Evolutionary conservation across 1,140 invertebrate species (phyloP), one percentile per base, ranked within the genome.

Genomic region (Papilio dardanus): DNA sequence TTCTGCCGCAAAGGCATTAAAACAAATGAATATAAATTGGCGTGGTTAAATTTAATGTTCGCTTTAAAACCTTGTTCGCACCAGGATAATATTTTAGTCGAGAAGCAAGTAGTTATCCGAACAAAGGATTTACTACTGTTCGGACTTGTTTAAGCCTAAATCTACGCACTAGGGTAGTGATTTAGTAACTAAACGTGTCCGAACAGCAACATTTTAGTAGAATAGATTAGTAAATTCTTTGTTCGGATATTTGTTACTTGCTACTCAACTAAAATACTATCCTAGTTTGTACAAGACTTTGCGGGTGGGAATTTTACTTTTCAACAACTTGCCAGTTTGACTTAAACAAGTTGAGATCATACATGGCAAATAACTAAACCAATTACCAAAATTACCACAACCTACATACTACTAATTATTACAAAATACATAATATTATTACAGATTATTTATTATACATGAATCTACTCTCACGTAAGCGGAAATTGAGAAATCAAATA

Each of bases 301-400:
- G 30, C 31, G 10, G 42, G 42, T 71, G 68, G 42, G 14, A 30
- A 50, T 71, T 30, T 46, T 71, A 30, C 37, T 40, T 54, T 54
- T 54, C 19, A 54, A 62, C 54, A 62, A 62, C 54, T 62, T 62
- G 54, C 54, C 54, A 62, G 24, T 62, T 62, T 62, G 10, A 62
- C 24, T 62, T 28, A 62, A 62, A 62, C 54, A 62, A 62, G 54
- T 62, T 62, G 54, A 62, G 54, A 62, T 62, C 54, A 30, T 62
- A 62, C 24, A 28, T 62, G 54, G 54, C 54, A 62, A 62, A 62
- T 62, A 30, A 62, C 54, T 62, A 62, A 28, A 62, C 10, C 21
- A 28, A 54, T 7, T 5, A 2, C 24, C 24, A 30, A 28, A 30
- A 14, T 62, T 62, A 28, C 24, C 10, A 62, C 3, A 62, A 62